Percentiles rank a stretch among this genome's conserved stretches.
Conservation (phyloP, 1,140 invertebrate genomes). For the Formica exsecta region DNA sequence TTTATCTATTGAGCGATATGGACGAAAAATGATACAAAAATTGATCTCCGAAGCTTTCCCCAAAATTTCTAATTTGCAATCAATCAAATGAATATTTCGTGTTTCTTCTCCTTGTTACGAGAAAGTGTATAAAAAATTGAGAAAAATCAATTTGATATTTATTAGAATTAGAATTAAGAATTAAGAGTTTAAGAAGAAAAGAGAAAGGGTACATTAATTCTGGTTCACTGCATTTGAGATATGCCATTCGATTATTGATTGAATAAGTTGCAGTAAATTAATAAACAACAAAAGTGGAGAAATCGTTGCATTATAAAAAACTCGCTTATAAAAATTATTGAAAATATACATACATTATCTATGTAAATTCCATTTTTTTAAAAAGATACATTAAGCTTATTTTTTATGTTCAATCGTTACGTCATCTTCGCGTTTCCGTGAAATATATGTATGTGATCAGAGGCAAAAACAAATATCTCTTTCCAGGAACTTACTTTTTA, state of each 20-base stretch:
- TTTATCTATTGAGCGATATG: background rate
- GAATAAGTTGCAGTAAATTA: conserved; percentile 14
- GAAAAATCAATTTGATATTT: background rate
- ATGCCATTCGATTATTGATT: background rate
- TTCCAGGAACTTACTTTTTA: conserved; percentile 28
- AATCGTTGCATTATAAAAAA: background rate
- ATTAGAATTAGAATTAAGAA: background rate
- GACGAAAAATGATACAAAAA: background rate
- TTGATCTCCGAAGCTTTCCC: background rate
- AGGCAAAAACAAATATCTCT: conserved; percentile 17
- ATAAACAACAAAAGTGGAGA: background rate
- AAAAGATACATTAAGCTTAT: background rate
- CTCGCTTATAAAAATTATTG: background rate
- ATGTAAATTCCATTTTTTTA: background rate
- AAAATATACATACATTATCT: background rate
- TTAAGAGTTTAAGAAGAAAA: too few species aligned
- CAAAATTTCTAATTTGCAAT: conserved; percentile 1
- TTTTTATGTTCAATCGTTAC: background rate
- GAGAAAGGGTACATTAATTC: background rate
- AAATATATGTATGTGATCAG: background rate
- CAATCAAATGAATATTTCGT: background rate
- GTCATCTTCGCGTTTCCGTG: background rate
- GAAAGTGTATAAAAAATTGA: background rate
- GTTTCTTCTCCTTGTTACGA: background rate
- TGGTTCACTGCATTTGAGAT: background rate